Conservation (phyloP, 2,888 invertebrate species). For the Acleris laterana region DNA sequence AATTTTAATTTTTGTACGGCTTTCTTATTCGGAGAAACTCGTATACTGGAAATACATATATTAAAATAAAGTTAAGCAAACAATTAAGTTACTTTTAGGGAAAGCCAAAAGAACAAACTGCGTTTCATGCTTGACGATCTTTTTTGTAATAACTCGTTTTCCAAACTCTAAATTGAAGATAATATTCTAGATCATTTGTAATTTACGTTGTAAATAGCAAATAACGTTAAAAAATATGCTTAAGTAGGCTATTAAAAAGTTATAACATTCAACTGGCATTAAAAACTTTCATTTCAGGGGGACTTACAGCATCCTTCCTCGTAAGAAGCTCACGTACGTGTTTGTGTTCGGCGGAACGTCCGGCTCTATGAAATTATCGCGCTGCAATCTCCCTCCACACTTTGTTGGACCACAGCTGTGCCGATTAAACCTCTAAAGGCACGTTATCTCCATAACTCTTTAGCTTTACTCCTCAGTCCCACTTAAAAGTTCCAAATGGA, state of each 20-base stretch:
- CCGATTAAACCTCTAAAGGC: slow-evolving; percentile 54
- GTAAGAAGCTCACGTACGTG: slow-evolving; percentile 70
- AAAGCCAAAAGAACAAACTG: too few relatives aligned
- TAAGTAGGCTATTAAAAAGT: slow-evolving; percentile 39
- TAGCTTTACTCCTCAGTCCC: slow-evolving; percentile 48
- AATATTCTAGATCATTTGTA: too few relatives aligned
- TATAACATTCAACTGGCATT: slow-evolving; percentile 57
- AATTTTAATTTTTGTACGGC: slow-evolving; percentile 20
- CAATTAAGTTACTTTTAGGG: too few relatives aligned
- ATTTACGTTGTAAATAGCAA: too few relatives aligned
- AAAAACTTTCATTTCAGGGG: slow-evolving; percentile 67
- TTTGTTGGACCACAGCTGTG: slow-evolving; percentile 59
- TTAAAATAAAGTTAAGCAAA: too few relatives aligned
- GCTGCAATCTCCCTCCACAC: slow-evolving; percentile 57
- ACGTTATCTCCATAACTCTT: slow-evolving; percentile 67
- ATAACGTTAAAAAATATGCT: too few relatives aligned
- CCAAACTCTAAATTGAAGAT: too few relatives aligned
- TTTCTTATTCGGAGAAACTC: slow-evolving; percentile 22
- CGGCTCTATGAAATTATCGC: slow-evolving; percentile 66
- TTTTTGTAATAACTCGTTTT: too few relatives aligned
- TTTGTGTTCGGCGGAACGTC: slow-evolving; percentile 67
- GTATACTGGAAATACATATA: slow-evolving; percentile 13
- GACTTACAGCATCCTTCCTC: slow-evolving; percentile 62
- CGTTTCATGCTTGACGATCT: too few relatives aligned
- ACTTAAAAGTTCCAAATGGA: slow-evolving; percentile 54